Evolutionary conservation across 2,888 invertebrate genomes (phyloP).

Genomic region (Temnothorax unifasciatus): DNA sequence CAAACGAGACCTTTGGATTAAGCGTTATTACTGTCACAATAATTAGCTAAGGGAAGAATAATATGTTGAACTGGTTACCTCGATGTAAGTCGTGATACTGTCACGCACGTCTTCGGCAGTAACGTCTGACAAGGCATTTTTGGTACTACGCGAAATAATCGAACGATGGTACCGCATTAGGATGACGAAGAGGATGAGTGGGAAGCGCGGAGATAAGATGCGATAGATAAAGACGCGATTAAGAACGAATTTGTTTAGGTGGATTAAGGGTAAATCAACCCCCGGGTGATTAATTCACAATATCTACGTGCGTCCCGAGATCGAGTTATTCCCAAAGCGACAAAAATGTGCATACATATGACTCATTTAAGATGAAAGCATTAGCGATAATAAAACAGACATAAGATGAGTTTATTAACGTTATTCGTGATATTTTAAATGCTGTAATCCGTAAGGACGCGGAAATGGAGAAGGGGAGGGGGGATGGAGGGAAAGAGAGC

Average conservation of each 20-base stretch:
- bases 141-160: constrained; percentile 14
- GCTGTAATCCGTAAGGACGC: background rate
- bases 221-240: constrained; percentile 26
- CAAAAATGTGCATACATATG: background rate
- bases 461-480: constrained; percentile 6
- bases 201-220: background rate
- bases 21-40: constrained; percentile 40
- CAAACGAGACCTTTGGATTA: constrained; percentile 29
- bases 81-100: constrained; percentile 26
- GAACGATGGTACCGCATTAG: background rate
- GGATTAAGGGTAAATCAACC: background rate
- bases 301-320: background rate
- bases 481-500: background rate
- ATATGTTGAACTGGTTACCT: constrained; percentile 26
- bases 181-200: constrained; percentile 1
- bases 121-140: constrained; percentile 1
- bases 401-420: background rate
- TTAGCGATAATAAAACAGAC: constrained; percentile 7
- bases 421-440: background rate
- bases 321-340: background rate
- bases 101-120: background rate
- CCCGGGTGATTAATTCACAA: background rate
- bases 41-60: constrained; percentile 27
- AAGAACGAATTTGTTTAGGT: constrained; percentile 31
- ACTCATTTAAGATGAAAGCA: background rate